These are phyloP conservation scores for Hoplostethus atlanticus DNA, from an alignment of 2,797 vertebrate genomes.

Conservation along the genomic window DNA sequence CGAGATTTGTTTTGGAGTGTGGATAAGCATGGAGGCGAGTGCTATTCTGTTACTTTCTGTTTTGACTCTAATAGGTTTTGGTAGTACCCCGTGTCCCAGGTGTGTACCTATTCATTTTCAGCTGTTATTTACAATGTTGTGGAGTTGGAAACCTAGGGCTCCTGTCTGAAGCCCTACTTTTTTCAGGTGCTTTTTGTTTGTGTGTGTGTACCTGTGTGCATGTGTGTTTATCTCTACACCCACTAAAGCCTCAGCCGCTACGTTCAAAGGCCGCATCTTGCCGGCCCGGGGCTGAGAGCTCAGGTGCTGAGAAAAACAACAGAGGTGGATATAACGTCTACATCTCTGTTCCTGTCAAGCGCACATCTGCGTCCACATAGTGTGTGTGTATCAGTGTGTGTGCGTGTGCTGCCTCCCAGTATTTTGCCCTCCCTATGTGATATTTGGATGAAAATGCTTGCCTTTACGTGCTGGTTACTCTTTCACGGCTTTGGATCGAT, in stretches of 20 bases:
- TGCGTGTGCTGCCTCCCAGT: not conserved
- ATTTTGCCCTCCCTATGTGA: no score
- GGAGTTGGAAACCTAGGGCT: slow-evolving; percentile 13
- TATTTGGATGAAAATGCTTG: no score
- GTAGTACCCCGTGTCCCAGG: not conserved
- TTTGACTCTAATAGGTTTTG: not conserved
- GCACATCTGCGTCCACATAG: not conserved
- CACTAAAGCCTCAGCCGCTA: not conserved
- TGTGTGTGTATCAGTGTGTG: not conserved
- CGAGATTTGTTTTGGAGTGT: slow-evolving; percentile 25
- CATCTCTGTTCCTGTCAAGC: no score
- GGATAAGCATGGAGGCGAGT: not conserved
- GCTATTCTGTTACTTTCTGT: not conserved
- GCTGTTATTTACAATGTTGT: slow-evolving; percentile 12
- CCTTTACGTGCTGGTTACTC: no score
- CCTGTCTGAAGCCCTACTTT: slow-evolving; percentile 2
- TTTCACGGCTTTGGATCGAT: no score
- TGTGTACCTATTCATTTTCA: not conserved
- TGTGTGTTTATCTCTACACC: slow-evolving; percentile 7
- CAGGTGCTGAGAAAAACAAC: slow-evolving; percentile 42
- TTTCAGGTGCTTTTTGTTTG: slow-evolving; percentile 11
- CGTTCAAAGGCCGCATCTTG: slow-evolving; percentile 10
- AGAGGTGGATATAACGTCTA: not conserved
- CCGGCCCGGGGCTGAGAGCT: slow-evolving; percentile 31
- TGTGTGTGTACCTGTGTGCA: slow-evolving; percentile 14